These are phyloP conservation scores for Crossaster papposus DNA, from an alignment of 53 echinoderm and acorn worm genomes.

Conservation along the genomic window DNA sequence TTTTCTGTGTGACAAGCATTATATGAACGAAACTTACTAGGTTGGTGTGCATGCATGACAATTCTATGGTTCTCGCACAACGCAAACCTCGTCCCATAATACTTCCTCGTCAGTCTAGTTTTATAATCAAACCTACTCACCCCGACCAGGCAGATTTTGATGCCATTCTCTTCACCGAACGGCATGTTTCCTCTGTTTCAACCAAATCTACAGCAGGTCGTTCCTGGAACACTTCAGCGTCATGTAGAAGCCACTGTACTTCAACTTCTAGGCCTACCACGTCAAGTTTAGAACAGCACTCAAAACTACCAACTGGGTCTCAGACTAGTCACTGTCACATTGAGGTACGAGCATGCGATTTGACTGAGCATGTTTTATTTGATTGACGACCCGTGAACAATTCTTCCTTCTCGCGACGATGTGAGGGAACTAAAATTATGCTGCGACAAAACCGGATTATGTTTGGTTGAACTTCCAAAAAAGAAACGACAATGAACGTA, in stretches of 20 bases:
- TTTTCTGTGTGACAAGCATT: no score
- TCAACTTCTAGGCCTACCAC: background rate
- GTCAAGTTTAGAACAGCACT: background rate
- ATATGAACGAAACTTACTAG: no score
- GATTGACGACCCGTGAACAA: background rate
- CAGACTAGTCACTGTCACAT: no score
- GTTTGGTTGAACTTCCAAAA: no score
- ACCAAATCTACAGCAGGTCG: background rate
- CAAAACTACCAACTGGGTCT: no score
- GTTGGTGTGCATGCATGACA: no score
- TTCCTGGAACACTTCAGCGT: background rate
- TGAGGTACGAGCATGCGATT: background rate
- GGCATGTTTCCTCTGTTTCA: background rate
- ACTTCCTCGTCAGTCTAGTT: background rate
- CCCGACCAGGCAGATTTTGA: constrained; percentile 37
- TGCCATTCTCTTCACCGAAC: background rate
- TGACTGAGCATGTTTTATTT: background rate
- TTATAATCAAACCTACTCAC: constrained; percentile 16
- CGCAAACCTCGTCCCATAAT: background rate
- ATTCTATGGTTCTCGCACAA: no score
- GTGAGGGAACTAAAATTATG: background rate
- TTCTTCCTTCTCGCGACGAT: background rate
- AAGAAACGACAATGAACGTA: no score
- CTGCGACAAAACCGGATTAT: no score
- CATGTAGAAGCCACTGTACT: background rate